Evolutionary conservation across 1,140 invertebrate species (phyloP).

Genomic region (Drosophila asahinai): DNA sequence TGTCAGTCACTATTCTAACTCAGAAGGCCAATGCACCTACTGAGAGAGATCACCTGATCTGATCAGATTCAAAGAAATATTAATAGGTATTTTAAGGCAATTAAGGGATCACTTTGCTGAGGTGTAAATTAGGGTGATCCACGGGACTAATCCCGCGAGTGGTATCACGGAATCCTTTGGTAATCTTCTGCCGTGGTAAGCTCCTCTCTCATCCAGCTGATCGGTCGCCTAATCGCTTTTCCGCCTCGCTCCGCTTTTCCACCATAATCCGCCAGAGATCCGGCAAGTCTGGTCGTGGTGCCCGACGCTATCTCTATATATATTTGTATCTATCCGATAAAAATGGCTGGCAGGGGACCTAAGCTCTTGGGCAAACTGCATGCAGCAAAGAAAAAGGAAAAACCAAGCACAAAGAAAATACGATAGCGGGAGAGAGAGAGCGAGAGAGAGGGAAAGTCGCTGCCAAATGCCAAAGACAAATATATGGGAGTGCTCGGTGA

Average conservation of each 20-base stretch:
- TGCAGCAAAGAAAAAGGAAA: neutral
- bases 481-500: conserved; percentile 27
- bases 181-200: conserved; percentile 33
- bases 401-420: conserved; percentile 12
- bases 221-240: conserved; percentile 49
- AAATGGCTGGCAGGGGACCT: conserved; percentile 10
- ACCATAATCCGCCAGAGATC: conserved; percentile 32
- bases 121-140: neutral
- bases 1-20: no score
- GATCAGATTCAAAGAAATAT: neutral
- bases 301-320: conserved; percentile 14
- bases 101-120: neutral
- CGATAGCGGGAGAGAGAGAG: neutral
- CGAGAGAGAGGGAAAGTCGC: conserved; percentile 26
- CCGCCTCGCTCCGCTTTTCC: conserved; percentile 18
- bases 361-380: conserved; percentile 50
- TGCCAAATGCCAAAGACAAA: conserved; percentile 72
- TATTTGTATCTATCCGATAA: conserved; percentile 7
- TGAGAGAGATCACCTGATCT: neutral
- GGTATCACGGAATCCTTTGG: conserved; percentile 7
- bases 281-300: conserved; percentile 22
- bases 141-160: neutral
- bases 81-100: neutral
- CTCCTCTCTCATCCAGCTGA: conserved; percentile 44
- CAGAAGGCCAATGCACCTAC: conserved; percentile 37